phyloP scores from a whole-genome alignment of 2,888 invertebrate genomes.

The Fissipunctia ypsillon region DNA sequence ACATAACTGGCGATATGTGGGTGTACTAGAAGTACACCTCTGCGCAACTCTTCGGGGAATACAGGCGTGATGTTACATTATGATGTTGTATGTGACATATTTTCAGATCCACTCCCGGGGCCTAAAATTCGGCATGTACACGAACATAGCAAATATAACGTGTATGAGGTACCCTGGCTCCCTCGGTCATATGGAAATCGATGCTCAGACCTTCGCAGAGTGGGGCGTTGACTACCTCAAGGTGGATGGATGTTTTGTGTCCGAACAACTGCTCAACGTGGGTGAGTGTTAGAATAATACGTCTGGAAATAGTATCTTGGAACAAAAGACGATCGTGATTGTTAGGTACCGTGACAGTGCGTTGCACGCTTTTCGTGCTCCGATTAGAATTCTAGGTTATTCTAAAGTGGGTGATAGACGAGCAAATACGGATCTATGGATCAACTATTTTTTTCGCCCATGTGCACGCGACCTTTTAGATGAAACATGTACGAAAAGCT shows the following conservation, averaged over 20 bases:
- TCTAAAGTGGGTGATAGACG: background rate
- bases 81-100: background rate
- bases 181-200: slow-evolving; percentile 90
- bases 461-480: too few species aligned
- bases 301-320: background rate
- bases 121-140: slow-evolving; percentile 95
- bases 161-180: slow-evolving; percentile 95
- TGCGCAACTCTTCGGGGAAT: background rate
- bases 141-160: slow-evolving; percentile 93
- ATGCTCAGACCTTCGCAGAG: slow-evolving; percentile 93
- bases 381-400: background rate
- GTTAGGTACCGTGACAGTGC: background rate
- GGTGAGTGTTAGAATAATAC: slow-evolving; percentile 71
- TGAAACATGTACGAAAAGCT: too few species aligned
- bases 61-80: background rate
- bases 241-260: slow-evolving; percentile 95
- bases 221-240: slow-evolving; percentile 96
- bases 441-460: too few species aligned
- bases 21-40: background rate
- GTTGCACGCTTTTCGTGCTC: slow-evolving; percentile 17
- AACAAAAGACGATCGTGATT: background rate
- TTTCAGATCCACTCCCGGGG: slow-evolving; percentile 93
- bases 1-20: background rate
- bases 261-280: slow-evolving; percentile 80
- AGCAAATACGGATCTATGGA: background rate